Evolutionary conservation across 35 echinoderm and acorn worm genomes (phyloP).

Genomic region (Heliocidaris erythrogramma): DNA sequence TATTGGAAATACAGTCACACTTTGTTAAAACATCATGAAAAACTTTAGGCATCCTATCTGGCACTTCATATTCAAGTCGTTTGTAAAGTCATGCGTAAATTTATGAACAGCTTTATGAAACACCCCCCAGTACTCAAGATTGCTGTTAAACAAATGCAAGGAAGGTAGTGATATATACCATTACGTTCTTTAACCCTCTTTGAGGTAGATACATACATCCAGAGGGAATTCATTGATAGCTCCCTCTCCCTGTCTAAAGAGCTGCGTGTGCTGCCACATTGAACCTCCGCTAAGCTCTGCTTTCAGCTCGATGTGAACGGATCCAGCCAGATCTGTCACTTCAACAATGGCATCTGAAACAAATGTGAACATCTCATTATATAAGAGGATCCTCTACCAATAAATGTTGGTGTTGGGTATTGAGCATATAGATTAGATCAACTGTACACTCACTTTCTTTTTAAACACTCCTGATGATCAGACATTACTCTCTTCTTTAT

Average conservation of each 20-base stretch:
- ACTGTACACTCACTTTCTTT: no score
- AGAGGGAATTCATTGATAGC: background rate
- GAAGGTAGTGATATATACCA: background rate
- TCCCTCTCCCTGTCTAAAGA: constrained; percentile 10
- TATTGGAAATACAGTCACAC: no score
- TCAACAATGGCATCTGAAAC: background rate
- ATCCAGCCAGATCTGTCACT: background rate
- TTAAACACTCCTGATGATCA: no score
- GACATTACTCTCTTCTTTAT: no score
- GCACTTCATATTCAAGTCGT: no score
- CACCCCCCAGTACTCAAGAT: background rate
- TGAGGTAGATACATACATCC: constrained; percentile 29
- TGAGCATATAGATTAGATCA: no score
- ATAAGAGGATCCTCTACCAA: background rate
- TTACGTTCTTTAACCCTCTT: background rate
- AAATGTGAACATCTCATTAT: background rate
- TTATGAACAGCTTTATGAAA: no score
- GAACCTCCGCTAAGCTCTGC: constrained; percentile 7
- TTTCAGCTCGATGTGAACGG: background rate
- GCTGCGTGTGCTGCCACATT: constrained; percentile 47
- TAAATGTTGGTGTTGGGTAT: background rate
- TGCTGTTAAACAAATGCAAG: background rate
- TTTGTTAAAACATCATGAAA: no score
- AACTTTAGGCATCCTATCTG: no score
- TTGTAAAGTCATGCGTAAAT: no score